These are phyloP conservation scores for Neotoxoptera formosana DNA, from an alignment of 1,140 invertebrate species.

Conservation along the genomic window DNA sequence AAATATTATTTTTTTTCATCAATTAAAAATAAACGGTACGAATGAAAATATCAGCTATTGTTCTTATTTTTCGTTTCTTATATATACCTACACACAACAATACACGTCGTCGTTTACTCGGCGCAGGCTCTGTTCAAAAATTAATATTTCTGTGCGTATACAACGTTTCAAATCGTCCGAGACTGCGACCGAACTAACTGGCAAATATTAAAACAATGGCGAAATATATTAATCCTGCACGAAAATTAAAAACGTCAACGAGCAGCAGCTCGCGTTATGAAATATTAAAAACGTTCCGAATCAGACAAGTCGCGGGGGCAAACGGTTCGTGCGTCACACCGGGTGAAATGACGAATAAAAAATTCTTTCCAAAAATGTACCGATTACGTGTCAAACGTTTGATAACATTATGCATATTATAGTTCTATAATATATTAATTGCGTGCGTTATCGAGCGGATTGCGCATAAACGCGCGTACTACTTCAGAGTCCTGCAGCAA, in stretches of 20 bases:
- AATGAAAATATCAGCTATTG: not conserved
- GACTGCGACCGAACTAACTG: not conserved
- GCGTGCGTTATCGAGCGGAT: not conserved
- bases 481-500: not conserved
- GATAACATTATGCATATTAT: too few species aligned
- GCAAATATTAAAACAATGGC: not conserved
- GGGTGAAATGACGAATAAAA: not conserved
- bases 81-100: too few species aligned
- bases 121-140: too few species aligned
- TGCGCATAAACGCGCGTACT: not conserved
- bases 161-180: not conserved
- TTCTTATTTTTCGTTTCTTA: not conserved
- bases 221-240: not conserved
- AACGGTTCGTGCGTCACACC: not conserved
- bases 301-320: too few species aligned
- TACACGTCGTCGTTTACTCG: not conserved
- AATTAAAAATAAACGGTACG: not conserved
- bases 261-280: too few species aligned
- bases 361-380: not conserved
- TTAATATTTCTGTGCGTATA: not conserved
- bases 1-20: not conserved
- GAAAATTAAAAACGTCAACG: not conserved
- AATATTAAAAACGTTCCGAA: not conserved
- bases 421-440: too few species aligned
- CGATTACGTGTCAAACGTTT: not conserved